Percentiles rank a stretch among this genome's conserved stretches.
These are phyloP conservation scores for Drosophila nasuta DNA, from an alignment of 1,140 invertebrate genomes.

Conservation along the genomic window DNA sequence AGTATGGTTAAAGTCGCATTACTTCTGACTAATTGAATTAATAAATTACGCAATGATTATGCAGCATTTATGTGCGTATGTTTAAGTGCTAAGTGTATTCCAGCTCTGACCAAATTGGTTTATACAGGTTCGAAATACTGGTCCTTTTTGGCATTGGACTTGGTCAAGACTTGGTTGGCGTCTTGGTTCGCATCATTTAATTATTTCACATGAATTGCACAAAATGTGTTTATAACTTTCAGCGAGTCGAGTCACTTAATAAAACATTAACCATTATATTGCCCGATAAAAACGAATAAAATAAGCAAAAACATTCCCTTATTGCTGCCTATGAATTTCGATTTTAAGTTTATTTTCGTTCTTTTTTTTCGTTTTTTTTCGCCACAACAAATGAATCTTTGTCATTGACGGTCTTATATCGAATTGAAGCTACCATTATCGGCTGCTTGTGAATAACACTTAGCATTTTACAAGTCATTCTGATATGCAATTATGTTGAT, in stretches of 20 bases:
- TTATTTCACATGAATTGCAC: conserved; percentile 75
- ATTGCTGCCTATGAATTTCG: conserved; percentile 40
- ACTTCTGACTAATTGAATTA: conserved; percentile 59
- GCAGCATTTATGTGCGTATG: conserved; percentile 38
- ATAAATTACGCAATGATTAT: conserved; percentile 57
- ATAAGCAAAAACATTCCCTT: conserved; percentile 25
- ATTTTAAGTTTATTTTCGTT: conserved; percentile 34
- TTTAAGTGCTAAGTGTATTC: conserved; percentile 10
- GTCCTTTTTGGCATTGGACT: conserved; percentile 39
- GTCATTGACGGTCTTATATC: conserved; percentile 28
- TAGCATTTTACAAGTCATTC: conserved; percentile 25
- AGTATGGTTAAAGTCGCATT: conserved; percentile 33
- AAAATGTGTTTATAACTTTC: conserved; percentile 44
- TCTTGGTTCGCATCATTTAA: conserved; percentile 54
- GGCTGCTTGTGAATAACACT: conserved; percentile 16
- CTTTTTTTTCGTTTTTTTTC: not conserved
- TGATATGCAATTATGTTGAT: conserved; percentile 33
- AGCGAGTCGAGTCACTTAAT: conserved; percentile 61
- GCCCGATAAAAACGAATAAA: conserved; percentile 44
- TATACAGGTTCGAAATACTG: not conserved
- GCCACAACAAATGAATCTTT: conserved; percentile 18
- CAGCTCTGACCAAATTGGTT: conserved; percentile 13
- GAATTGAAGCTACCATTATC: conserved; percentile 19
- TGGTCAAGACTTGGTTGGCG: conserved; percentile 48
- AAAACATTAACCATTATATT: conserved; percentile 56